phyloP scores from a whole-genome alignment of 2,888 invertebrate genomes.

The Marasmarcha lunaedactyla region DNA sequence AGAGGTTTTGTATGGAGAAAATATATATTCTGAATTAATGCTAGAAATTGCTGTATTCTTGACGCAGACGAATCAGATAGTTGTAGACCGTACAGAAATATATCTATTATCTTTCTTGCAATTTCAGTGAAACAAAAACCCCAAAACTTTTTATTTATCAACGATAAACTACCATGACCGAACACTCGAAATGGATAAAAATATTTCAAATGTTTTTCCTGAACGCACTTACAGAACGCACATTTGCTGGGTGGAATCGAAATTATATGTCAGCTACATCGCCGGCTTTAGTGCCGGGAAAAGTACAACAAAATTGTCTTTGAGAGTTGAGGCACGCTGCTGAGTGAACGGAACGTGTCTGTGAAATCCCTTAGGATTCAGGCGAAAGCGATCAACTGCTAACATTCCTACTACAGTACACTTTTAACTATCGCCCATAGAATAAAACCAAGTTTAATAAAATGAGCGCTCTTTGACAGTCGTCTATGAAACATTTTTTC shows the following conservation, averaged over 20 bases:
- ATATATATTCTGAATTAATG: too few relatives aligned
- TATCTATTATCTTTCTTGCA: too few relatives aligned
- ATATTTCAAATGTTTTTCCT: conserved; percentile 29
- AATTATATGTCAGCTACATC: conserved; percentile 39
- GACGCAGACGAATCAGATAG: too few relatives aligned
- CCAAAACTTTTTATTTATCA: too few relatives aligned
- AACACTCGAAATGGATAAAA: too few relatives aligned
- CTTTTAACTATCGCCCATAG: background rate
- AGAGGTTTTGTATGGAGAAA: too few relatives aligned
- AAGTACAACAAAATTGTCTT: conserved; percentile 50
- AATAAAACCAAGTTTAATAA: background rate
- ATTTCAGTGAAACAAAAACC: too few relatives aligned
- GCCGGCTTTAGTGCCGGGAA: conserved; percentile 31
- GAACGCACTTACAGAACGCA: conserved; percentile 6
- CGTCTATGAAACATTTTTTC: conserved; percentile 18
- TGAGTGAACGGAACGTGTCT: conserved; percentile 51
- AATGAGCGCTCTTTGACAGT: background rate
- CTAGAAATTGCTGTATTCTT: too few relatives aligned
- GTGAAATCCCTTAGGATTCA: conserved; percentile 35
- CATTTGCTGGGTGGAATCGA: conserved; percentile 19
- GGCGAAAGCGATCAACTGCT: conserved; percentile 16
- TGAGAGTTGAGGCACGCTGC: conserved; percentile 44
- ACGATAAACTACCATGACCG: too few relatives aligned
- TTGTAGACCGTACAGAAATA: too few relatives aligned
- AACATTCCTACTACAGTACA: background rate